Conservation (phyloP, 2,888 invertebrate species). For the Pristionchus entomophagus region DNA sequence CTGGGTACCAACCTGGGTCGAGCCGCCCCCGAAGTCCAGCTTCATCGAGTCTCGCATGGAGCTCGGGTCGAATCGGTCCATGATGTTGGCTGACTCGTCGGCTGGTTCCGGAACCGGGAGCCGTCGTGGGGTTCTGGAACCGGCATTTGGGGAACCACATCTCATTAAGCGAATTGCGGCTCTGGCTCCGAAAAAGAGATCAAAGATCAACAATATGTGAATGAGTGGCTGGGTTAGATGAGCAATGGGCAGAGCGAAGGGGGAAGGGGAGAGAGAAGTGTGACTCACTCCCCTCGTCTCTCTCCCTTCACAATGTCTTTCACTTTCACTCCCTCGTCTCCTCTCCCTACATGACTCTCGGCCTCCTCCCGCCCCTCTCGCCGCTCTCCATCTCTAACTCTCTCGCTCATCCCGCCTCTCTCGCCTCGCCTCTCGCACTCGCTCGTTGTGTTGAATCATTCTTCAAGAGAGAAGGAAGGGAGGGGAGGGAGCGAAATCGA, state of each 20-base stretch:
- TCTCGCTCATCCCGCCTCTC: not conserved
- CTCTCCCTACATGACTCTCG: not conserved
- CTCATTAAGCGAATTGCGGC: not conserved
- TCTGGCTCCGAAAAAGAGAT: not conserved
- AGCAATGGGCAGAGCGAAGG: not conserved
- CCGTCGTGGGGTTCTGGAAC: not conserved
- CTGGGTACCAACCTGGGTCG: not conserved
- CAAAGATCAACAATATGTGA: not conserved
- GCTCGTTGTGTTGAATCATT: conserved; percentile 36
- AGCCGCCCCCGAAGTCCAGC: conserved; percentile 39
- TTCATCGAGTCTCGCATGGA: conserved; percentile 43
- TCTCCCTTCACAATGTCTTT: conserved; percentile 31
- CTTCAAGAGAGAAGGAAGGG: conserved; percentile 6
- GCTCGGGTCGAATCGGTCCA: conserved; percentile 32
- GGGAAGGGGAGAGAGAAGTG: not conserved
- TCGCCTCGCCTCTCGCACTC: not conserved
- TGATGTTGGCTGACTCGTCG: too few species aligned
- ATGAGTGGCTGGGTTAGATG: not conserved
- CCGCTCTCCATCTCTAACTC: not conserved
- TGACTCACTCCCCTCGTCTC: conserved; percentile 12
- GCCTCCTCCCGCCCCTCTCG: conserved; percentile 10
- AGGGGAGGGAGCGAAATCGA: conserved; percentile 36
- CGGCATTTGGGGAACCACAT: not conserved
- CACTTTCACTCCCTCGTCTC: not conserved
- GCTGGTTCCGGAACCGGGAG: conserved; percentile 3